Evolutionary conservation across 2,113 vertebrate genomes (phyloP), one percentile per base, ranked within the genome.

Genomic region (Anolis sagrei): DNA sequence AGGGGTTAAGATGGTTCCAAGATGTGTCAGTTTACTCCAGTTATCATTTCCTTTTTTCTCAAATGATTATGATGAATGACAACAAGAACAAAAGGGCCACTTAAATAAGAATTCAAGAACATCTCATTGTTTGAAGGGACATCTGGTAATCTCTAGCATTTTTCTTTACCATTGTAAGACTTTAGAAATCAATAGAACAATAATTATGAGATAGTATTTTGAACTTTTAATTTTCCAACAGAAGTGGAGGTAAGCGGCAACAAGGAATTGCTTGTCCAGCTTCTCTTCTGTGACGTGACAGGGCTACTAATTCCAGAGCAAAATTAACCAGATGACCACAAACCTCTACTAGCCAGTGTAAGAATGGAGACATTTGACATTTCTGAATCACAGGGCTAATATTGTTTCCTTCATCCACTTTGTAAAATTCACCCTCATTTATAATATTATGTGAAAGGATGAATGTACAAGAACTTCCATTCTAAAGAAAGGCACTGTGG

Each of bases 271-370:
- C 86, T 89, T 79, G 51, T 48, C 84, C 51, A 14, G 64, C 75
- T 83, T n/a, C 49, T 93, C 86, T 90, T 91, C 84, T 85, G 4
- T 58, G 79, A 54, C 76, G 86, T 1, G 23, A 89, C 61, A 70
- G 23, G 90, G 64, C 81, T 66, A 76, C 88, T 86, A 62, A n/a
- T 91, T 79, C 54, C 9, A 84, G 68, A 64, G 86, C 7, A 88
- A 3, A 9, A 87, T 73, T 79, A 93, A 93, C 74, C 14, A 83
- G 89, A 88, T 61, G 84, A 69, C 21, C 0, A 86, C 70, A 9
- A 89, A 62, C 80, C 74, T 85, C 54, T 76, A 76, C 49, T 49
- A 76, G 64, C 8, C 73, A 61, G 2, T 76, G 36, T 70, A 68
- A 72, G 36, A 70, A 84, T 49, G 23, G 49, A 54, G 5, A 25